Base-by-base conservation (phyloP, 2,888 invertebrate genomes). In the Abscondita cerata region DNA sequence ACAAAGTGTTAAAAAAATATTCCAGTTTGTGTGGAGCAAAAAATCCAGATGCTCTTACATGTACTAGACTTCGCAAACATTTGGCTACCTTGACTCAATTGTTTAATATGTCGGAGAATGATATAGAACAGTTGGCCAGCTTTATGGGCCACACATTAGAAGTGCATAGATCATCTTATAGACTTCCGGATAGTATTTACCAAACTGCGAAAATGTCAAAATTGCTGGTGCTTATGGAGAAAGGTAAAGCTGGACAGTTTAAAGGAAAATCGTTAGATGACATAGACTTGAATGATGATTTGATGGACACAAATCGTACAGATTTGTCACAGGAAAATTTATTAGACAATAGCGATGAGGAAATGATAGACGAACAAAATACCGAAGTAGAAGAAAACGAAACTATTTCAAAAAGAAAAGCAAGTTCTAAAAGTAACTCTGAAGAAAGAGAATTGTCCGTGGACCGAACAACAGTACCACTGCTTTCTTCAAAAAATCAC, bases 41-140 rank as follows among this genome's bases (percentile, higher is more conserved):
- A 64, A 69, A 72, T 59, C 69, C 71, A 41, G 34, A 46, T n/a
- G 67, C 70, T 2, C 46, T 72, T 25, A 74, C 71, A 6, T 62
- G 61, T 2, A 73, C 70, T n/a, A 64, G 53, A 47, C 51, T 73
- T 16, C 52, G 71, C 16, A 74, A 74, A 53, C 73, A 71, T 50
- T 59, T 74, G 18, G 72, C 72, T 6, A 73, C 72, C 1, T 51
- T 73, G 48, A 65, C 71, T 4, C 71, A 73, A 64, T 6, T 72
- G 13, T 69, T 73, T 56, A 66, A 68, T 40, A 65, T 72, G 65
- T 40, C 62, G 6, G 67, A 68, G 1, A 70, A 51, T 46, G 72
- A 72, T 48, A 53, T 73, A 1, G 73, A 72, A 52, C 71, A 72
- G 56, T 36, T 72, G 12, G 65, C 72, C 9, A 60, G 56, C 1